A percentile compares a stretch with the other conserved stretches of the same genome.
Evolutionary conservation across 1,140 invertebrate species (phyloP).

Genomic region (Drosophila chauvacae): DNA sequence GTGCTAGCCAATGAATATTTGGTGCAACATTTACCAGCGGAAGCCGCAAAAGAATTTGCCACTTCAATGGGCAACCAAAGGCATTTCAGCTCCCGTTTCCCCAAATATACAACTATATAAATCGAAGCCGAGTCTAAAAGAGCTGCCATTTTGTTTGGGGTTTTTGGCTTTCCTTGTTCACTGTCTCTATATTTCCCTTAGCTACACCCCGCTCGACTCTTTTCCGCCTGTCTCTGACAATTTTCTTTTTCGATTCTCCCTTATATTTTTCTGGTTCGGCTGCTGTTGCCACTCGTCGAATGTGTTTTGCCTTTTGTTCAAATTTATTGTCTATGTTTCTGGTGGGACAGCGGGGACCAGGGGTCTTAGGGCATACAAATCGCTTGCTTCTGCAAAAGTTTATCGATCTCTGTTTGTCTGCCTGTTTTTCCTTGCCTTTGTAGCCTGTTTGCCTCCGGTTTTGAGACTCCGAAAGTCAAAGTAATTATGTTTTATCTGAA

Average conservation of each 20-base stretch:
- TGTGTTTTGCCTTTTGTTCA: slow-evolving; percentile 73
- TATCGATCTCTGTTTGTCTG: slow-evolving; percentile 70
- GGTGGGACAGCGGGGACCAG: slow-evolving; percentile 6
- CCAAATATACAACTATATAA: slow-evolving; percentile 61
- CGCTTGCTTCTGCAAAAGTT: slow-evolving; percentile 55
- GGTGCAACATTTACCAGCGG: slow-evolving; percentile 47
- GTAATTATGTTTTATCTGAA: slow-evolving; percentile 58
- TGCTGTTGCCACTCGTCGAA: slow-evolving; percentile 67
- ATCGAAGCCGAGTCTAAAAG: slow-evolving; percentile 68
- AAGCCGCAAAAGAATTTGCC: slow-evolving; percentile 71
- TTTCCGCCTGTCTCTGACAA: slow-evolving; percentile 32
- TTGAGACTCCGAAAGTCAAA: slow-evolving; percentile 18
- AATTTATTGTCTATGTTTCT: slow-evolving; percentile 73
- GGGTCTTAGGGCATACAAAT: slow-evolving; percentile 60
- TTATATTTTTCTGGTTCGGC: slow-evolving; percentile 35
- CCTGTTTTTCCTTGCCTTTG: slow-evolving; percentile 35
- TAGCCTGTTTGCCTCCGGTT: slow-evolving; percentile 31
- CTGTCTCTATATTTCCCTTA: slow-evolving; percentile 34
- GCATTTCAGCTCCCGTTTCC: slow-evolving; percentile 43
- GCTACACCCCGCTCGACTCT: not conserved
- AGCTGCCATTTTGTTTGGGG: slow-evolving; percentile 62
- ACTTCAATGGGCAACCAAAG: slow-evolving; percentile 64
- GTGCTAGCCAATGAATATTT: slow-evolving; percentile 35
- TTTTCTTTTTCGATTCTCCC: slow-evolving; percentile 31
- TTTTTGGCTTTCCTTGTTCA: slow-evolving; percentile 66